Evolutionary conservation across 1,140 invertebrate genomes (phyloP).

Genomic region (Papilio polytes): DNA sequence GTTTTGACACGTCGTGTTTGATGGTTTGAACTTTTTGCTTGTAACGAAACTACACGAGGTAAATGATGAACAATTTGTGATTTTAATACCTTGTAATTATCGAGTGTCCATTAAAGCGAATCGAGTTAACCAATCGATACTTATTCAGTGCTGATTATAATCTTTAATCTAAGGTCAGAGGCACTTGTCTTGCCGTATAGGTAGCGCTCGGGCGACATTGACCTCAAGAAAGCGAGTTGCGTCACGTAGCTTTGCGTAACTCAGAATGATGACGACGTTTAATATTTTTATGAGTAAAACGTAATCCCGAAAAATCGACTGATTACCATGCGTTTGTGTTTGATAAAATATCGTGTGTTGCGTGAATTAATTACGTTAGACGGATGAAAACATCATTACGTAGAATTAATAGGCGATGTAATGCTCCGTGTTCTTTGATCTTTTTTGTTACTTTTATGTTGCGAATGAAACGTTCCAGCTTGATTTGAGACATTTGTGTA

Average conservation of each 20-base stretch:
- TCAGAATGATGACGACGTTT: slow-evolving; percentile 47
- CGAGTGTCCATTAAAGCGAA: neutral
- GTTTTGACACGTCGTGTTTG: neutral
- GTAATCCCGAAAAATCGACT: slow-evolving; percentile 55
- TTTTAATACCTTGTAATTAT: slow-evolving; percentile 9
- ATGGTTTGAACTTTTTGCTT: slow-evolving; percentile 1
- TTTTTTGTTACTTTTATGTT: slow-evolving; percentile 19
- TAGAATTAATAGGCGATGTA: slow-evolving; percentile 3
- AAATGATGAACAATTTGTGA: neutral
- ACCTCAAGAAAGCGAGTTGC: slow-evolving; percentile 64
- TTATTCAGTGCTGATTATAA: slow-evolving; percentile 44
- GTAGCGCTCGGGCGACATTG: slow-evolving; percentile 55
- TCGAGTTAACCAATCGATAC: slow-evolving; percentile 41
- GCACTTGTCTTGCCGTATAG: slow-evolving; percentile 26
- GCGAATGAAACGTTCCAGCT: slow-evolving; percentile 2
- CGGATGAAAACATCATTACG: slow-evolving; percentile 22
- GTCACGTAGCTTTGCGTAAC: slow-evolving; percentile 55
- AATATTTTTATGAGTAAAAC: slow-evolving; percentile 58
- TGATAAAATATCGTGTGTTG: slow-evolving; percentile 17
- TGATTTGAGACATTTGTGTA: slow-evolving; percentile 4
- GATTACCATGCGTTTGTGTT: slow-evolving; percentile 35
- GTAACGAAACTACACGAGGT: neutral
- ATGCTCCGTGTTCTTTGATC: slow-evolving; percentile 28
- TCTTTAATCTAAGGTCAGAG: slow-evolving; percentile 48
- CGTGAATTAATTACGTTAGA: slow-evolving; percentile 15